Percentiles rank a stretch among this genome's conserved stretches.
Conservation (phyloP, 2,888 invertebrate genomes). For the Meteorus colon region DNA sequence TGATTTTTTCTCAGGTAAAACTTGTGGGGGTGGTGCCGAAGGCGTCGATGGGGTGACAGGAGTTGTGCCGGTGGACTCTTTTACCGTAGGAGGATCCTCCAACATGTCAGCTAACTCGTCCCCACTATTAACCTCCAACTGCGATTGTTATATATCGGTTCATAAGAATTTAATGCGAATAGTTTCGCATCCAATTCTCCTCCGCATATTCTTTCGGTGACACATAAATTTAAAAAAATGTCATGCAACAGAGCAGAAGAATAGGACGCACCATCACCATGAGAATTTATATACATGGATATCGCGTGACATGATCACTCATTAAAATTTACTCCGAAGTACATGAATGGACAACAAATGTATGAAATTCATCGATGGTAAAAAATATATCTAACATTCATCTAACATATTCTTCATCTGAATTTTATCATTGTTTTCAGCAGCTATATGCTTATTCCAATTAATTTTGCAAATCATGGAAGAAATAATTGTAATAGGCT, state of each 20-base stretch:
- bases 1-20: slow-evolving; percentile 67
- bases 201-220: neutral
- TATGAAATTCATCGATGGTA: too few relatives aligned
- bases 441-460: too few relatives aligned
- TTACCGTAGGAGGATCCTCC: slow-evolving; percentile 70
- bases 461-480: too few relatives aligned
- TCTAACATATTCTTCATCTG: too few relatives aligned
- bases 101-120: slow-evolving; percentile 71
- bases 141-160: slow-evolving; percentile 51
- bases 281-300: neutral
- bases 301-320: too few relatives aligned
- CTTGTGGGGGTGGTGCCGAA: slow-evolving; percentile 64
- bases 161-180: neutral
- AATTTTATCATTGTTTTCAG: too few relatives aligned
- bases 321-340: too few relatives aligned
- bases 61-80: slow-evolving; percentile 66
- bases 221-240: neutral
- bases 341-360: too few relatives aligned
- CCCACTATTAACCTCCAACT: slow-evolving; percentile 72
- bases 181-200: neutral
- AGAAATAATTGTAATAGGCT: too few relatives aligned
- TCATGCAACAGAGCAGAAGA: neutral
- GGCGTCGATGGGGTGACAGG: slow-evolving; percentile 70
- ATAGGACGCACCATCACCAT: neutral
- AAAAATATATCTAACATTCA: too few relatives aligned